Conservation (phyloP, 1,140 invertebrate species). For the Spodoptera frugiperda region DNA sequence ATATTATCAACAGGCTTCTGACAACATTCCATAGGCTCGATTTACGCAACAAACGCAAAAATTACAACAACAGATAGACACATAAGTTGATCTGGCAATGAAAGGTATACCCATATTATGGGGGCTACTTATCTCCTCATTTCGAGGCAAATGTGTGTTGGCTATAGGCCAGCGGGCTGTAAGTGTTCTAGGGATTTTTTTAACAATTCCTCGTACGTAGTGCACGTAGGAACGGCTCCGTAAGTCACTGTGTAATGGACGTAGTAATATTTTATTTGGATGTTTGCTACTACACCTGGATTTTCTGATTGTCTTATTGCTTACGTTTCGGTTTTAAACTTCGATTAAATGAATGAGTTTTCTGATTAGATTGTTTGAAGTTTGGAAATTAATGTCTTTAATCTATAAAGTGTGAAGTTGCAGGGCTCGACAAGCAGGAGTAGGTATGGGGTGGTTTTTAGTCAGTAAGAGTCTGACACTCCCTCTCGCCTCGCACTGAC, state of each 20-base stretch:
- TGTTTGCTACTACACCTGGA: neutral
- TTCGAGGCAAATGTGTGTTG: conserved; percentile 23
- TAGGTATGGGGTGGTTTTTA: too few species aligned
- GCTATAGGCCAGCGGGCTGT: conserved; percentile 26
- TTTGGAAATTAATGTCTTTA: neutral
- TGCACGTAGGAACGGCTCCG: neutral
- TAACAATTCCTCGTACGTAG: conserved; percentile 1
- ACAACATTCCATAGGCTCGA: too few species aligned
- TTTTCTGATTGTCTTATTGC: neutral
- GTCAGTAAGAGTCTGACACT: too few species aligned
- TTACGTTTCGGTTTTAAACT: neutral
- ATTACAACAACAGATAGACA: conserved; percentile 2
- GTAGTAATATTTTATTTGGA: conserved; percentile 21
- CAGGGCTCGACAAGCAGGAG: too few species aligned
- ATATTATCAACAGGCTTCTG: too few species aligned
- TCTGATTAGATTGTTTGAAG: neutral
- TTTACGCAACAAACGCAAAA: neutral
- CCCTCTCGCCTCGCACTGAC: too few species aligned
- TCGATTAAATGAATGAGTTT: neutral
- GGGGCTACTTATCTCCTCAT: conserved; percentile 16
- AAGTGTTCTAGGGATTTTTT: conserved; percentile 20
- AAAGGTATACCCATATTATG: neutral
- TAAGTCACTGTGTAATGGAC: conserved; percentile 22
- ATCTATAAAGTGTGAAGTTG: too few species aligned
- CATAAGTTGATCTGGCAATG: conserved; percentile 10